These are phyloP conservation scores for Priocnemis perturbator DNA, from an alignment of 2,888 invertebrate species.

Conservation along the genomic window DNA sequence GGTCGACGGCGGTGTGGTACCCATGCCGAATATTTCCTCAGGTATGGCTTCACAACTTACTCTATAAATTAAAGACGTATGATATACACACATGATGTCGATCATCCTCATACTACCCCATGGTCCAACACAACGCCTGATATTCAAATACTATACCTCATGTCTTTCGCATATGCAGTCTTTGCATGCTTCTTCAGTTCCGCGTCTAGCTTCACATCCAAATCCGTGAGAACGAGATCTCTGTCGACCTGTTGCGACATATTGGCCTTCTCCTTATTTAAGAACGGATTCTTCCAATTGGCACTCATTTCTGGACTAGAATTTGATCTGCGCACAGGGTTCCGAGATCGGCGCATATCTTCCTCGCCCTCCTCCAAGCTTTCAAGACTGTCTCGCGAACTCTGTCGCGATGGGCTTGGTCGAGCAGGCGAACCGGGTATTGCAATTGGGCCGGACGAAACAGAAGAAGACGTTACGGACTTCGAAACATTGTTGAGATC, in stretches of 20 bases:
- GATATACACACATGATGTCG: too few relatives aligned
- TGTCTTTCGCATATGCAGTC: slow-evolving; percentile 82
- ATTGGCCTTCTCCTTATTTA: slow-evolving; percentile 75
- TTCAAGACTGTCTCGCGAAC: slow-evolving; percentile 77
- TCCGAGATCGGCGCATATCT: slow-evolving; percentile 79
- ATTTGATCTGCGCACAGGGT: slow-evolving; percentile 91
- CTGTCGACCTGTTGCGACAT: slow-evolving; percentile 63
- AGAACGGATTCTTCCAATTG: slow-evolving; percentile 86
- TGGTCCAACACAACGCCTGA: background rate
- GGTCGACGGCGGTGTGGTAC: slow-evolving; percentile 82
- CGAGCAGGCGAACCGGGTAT: slow-evolving; percentile 75
- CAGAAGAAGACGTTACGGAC: slow-evolving; percentile 61
- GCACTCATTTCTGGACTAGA: slow-evolving; percentile 96
- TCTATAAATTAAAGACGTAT: slow-evolving; percentile 66
- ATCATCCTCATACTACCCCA: too few relatives aligned
- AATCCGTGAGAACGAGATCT: slow-evolving; percentile 59
- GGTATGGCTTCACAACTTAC: slow-evolving; percentile 94
- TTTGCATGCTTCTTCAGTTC: slow-evolving; percentile 82
- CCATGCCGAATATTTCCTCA: slow-evolving; percentile 87
- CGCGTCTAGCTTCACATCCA: slow-evolving; percentile 70
- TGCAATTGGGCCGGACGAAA: slow-evolving; percentile 74
- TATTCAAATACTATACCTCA: slow-evolving; percentile 73
- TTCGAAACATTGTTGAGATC: slow-evolving; percentile 59
- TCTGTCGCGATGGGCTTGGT: slow-evolving; percentile 77
- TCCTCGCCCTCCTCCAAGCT: slow-evolving; percentile 77